Conservation (phyloP, 2,797 vertebrate genomes). For the Sebastiscus albofasciatus region DNA sequence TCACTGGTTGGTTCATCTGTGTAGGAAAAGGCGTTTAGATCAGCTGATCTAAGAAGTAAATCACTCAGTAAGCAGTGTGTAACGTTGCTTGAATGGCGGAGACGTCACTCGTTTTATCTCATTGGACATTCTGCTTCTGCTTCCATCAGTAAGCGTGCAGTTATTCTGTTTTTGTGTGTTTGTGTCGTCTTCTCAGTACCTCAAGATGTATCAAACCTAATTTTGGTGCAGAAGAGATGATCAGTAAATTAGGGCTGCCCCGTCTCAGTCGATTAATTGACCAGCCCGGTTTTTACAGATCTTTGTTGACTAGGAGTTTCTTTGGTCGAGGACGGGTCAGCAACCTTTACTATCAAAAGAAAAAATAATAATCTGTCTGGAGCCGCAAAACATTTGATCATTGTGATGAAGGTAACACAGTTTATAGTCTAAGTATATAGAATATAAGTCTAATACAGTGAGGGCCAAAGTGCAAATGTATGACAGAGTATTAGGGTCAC, state of each 20-base stretch:
- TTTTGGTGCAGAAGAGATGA: slow-evolving; percentile 14
- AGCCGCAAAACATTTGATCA: no score
- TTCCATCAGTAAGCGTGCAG: slow-evolving; percentile 19
- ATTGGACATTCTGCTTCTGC: neutral
- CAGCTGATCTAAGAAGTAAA: neutral
- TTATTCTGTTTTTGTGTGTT: neutral
- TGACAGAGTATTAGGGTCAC: rapidly evolving
- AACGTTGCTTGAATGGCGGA: neutral
- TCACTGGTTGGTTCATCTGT: slow-evolving; percentile 5
- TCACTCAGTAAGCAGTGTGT: neutral
- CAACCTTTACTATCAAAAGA: no score
- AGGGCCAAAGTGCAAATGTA: no score
- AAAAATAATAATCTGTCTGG: no score
- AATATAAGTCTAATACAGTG: no score
- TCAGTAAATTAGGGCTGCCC: neutral
- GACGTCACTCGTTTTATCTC: neutral
- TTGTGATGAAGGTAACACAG: no score
- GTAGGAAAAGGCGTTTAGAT: neutral
- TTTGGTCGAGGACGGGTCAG: neutral
- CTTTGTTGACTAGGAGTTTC: neutral
- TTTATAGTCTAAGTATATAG: no score
- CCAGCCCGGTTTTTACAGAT: no score
- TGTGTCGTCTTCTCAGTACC: slow-evolving; percentile 2
- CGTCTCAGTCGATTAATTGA: no score
- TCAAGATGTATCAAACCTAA: slow-evolving; percentile 34